Evolutionary conservation across 1,140 invertebrate genomes (phyloP).

Genomic region (Pseudachorutes palmiensis): DNA sequence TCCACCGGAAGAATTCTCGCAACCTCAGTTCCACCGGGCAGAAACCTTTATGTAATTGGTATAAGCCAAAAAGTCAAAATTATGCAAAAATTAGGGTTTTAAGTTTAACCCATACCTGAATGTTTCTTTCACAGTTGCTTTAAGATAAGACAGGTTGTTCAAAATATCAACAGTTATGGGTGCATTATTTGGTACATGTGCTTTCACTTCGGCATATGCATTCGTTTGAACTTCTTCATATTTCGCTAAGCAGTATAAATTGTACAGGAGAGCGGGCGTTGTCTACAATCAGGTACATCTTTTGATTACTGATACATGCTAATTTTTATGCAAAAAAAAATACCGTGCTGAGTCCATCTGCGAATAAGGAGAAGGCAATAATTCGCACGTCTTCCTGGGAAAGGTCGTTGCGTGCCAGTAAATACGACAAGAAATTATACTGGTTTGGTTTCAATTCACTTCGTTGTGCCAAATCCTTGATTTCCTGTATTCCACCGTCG

Average conservation of each 20-base stretch:
- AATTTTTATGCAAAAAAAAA: constrained; percentile 11
- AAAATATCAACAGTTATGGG: constrained; percentile 43
- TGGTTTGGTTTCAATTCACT: constrained; percentile 41
- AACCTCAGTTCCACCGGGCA: constrained; percentile 50
- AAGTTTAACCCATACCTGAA: constrained; percentile 44
- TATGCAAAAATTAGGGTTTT: neutral
- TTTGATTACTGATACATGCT: neutral
- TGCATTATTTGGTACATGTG: constrained; percentile 35
- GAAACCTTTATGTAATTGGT: constrained; percentile 39
- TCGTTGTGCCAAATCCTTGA: constrained; percentile 37
- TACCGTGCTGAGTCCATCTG: constrained; percentile 50
- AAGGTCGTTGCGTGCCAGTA: constrained; percentile 45
- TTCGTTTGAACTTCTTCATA: constrained; percentile 46
- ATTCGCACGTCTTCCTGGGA: constrained; percentile 45
- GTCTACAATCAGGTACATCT: constrained; percentile 45
- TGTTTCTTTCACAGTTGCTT: constrained; percentile 53
- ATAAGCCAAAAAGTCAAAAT: neutral
- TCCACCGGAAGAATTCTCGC: constrained; percentile 47
- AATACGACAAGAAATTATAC: constrained; percentile 47
- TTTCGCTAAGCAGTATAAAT: constrained; percentile 45
- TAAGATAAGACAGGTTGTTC: constrained; percentile 46
- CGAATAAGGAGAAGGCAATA: constrained; percentile 48
- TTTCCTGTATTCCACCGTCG: constrained; percentile 36
- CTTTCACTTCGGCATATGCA: constrained; percentile 45
- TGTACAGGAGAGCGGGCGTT: constrained; percentile 43